These are phyloP conservation scores for Caenorhabditis japonica DNA, from an alignment of 2,888 invertebrate genomes.

Conservation along the genomic window DNA sequence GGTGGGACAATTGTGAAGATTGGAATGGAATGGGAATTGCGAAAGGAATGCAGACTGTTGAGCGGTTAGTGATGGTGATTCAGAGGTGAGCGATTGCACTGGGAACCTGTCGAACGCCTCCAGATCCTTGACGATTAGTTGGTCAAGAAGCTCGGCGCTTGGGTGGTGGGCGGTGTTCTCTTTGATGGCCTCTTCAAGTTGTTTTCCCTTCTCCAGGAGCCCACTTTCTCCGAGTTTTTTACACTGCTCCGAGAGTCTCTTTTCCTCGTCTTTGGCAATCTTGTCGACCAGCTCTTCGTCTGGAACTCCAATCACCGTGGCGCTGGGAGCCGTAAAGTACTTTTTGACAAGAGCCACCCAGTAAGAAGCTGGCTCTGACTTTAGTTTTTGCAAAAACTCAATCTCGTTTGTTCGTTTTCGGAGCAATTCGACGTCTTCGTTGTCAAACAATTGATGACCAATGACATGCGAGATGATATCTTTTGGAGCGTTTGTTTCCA, in stretches of 20 bases:
- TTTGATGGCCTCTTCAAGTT: slow-evolving; percentile 83
- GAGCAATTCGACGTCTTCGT: slow-evolving; percentile 74
- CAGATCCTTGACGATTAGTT: slow-evolving; percentile 85
- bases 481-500: slow-evolving; percentile 84
- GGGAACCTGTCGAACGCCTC: slow-evolving; percentile 81
- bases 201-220: slow-evolving; percentile 82
- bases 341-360: slow-evolving; percentile 83
- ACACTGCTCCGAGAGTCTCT: slow-evolving; percentile 83
- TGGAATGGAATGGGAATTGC: slow-evolving; percentile 67
- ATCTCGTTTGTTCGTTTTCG: slow-evolving; percentile 62
- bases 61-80: slow-evolving; percentile 19
- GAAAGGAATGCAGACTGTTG: slow-evolving; percentile 44
- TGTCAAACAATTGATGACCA: slow-evolving; percentile 88
- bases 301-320: slow-evolving; percentile 81
- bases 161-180: slow-evolving; percentile 84
- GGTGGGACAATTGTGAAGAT: slow-evolving; percentile 65
- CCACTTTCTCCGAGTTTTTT: slow-evolving; percentile 83
- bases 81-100: slow-evolving; percentile 51
- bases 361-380: slow-evolving; percentile 82
- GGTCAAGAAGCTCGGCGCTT: slow-evolving; percentile 83
- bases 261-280: slow-evolving; percentile 82
- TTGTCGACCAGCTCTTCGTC: slow-evolving; percentile 82
- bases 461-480: slow-evolving; percentile 86
- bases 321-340: slow-evolving; percentile 63
- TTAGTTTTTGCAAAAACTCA: slow-evolving; percentile 78